phyloP scores from a whole-genome alignment of 2,113 vertebrate genomes.

The Gallinago undulata region DNA sequence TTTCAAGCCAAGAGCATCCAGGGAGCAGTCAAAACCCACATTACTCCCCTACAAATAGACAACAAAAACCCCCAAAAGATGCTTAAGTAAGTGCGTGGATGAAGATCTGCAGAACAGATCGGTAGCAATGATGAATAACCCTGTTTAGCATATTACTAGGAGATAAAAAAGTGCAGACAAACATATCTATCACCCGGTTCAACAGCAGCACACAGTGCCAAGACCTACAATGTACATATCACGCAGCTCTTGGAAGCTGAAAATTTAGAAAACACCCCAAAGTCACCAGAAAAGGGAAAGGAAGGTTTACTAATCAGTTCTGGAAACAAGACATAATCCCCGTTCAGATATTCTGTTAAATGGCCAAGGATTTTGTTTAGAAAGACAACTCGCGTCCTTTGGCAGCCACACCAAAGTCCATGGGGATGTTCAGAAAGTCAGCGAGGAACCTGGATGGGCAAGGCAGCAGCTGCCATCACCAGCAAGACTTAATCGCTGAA shows the following conservation, averaged over 20 bases:
- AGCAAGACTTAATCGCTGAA: neutral
- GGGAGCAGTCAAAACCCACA: neutral
- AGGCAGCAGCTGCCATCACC: neutral
- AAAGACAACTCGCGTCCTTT: neutral
- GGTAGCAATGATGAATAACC: neutral
- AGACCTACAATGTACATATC: accelerated
- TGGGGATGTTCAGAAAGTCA: neutral
- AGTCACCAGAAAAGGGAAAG: neutral
- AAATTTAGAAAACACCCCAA: neutral
- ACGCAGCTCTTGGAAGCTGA: neutral
- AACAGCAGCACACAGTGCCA: neutral
- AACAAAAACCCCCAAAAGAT: neutral
- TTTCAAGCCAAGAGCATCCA: neutral
- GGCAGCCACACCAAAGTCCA: neutral
- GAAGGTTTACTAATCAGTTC: neutral
- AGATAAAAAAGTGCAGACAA: neutral
- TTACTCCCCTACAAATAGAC: neutral
- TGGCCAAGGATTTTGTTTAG: neutral
- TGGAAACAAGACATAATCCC: neutral
- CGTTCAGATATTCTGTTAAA: accelerated
- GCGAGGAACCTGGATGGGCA: accelerated
- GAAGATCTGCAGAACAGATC: neutral
- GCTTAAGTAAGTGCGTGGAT: neutral
- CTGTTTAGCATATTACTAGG: neutral
- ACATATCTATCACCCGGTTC: accelerated